These are phyloP conservation scores for Scolopax bukidnonensis DNA, from an alignment of 2,797 vertebrate species.

Conservation along the genomic window DNA sequence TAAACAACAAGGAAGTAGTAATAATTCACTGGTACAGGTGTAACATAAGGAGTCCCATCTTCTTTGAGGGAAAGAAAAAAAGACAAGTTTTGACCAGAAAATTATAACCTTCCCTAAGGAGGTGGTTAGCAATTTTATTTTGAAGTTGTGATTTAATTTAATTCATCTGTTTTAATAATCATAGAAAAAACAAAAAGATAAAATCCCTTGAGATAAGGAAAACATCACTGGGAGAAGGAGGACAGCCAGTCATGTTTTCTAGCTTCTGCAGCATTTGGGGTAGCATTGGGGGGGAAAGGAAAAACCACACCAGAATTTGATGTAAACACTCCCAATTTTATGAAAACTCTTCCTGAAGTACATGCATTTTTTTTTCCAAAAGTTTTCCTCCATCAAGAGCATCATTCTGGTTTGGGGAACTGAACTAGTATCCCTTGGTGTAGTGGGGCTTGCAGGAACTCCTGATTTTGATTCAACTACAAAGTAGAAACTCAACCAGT, in stretches of 20 bases:
- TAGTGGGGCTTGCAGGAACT: neutral
- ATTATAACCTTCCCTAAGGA: neutral
- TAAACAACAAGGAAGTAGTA: neutral
- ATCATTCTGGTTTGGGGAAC: neutral
- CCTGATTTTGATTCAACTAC: neutral
- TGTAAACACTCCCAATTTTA: neutral
- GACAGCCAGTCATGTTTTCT: neutral
- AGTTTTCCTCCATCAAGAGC: neutral
- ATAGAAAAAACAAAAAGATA: neutral
- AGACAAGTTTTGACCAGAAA: neutral
- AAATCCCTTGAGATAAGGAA: neutral
- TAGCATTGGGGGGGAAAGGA: neutral
- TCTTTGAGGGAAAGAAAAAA: neutral
- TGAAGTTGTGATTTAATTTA: neutral
- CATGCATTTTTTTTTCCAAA: rapidly evolving
- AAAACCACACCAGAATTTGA: neutral
- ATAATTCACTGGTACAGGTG: neutral
- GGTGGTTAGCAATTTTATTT: neutral
- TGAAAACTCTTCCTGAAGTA: neutral
- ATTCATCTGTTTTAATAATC: neutral
- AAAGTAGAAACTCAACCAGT: neutral
- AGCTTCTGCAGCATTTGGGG: neutral
- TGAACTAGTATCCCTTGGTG: neutral
- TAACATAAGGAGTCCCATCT: neutral
- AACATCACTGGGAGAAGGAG: neutral